A percentile compares a stretch with the other conserved stretches of the same genome.
phyloP scores from a whole-genome alignment of 2,113 vertebrate genomes.

The Potamarius usumacintae region DNA sequence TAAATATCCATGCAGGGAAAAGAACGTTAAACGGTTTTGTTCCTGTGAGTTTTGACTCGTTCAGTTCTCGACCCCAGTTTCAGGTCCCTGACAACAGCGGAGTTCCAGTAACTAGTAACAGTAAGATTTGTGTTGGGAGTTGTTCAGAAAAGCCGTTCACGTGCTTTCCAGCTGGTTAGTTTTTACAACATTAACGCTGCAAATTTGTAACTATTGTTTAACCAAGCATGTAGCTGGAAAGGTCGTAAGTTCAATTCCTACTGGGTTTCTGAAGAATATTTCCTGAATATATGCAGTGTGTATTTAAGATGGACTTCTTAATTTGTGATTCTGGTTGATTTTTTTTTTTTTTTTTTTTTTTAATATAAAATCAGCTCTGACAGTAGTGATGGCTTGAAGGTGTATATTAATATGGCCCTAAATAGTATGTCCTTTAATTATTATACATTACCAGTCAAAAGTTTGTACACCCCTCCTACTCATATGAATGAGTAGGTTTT shows the following conservation, averaged over 20 bases:
- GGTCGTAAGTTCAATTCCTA: not conserved
- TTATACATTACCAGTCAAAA: not conserved
- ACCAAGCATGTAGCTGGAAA: not conserved
- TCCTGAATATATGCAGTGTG: not conserved
- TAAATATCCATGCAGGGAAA: not conserved
- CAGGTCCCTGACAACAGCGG: constrained; percentile 9
- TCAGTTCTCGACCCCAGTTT: not conserved
- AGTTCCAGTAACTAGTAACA: not conserved
- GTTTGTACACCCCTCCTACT: no score
- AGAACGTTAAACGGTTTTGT: not conserved
- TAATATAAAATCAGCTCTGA: not conserved
- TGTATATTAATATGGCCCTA: not conserved
- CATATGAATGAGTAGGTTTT: no score
- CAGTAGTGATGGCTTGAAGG: not conserved
- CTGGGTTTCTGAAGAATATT: not conserved
- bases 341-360: not conserved
- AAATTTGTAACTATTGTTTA: not conserved
- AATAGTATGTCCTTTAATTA: not conserved
- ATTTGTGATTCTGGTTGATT: not conserved
- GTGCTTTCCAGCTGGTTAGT: constrained; percentile 1
- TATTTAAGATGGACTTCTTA: no score
- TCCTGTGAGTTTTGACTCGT: not conserved
- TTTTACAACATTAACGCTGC: not conserved
- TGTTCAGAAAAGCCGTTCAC: not conserved
- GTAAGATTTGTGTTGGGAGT: not conserved